Evolutionary conservation across 1,140 invertebrate genomes (phyloP), one percentile per base, ranked within the genome.

Genomic region (Pectinophora gossypiella): DNA sequence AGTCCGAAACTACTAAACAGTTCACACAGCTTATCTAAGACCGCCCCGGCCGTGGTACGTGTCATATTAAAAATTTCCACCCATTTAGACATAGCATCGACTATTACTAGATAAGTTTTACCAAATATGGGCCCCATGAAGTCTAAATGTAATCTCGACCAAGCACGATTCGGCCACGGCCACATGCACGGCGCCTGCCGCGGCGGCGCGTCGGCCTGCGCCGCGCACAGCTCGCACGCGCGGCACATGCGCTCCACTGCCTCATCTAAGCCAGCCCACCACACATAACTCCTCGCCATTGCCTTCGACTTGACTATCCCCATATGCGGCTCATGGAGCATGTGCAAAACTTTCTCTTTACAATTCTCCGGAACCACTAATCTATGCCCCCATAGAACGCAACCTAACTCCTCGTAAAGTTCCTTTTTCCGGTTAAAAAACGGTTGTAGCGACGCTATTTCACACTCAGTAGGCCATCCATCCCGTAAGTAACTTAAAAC

Each of bases 221-320:
- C n/a, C n/a, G n/a, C n/a, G 23, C 23, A 27, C 13, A 38, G 3
- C 7, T 50, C 62, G 3, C 57, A 55, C 12, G 35, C 51, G 7
- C 42, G 40, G 0, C 12, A 23, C n/a, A 46, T 46, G 5, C 9
- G 43, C 13, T 20, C 54, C 52, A 10, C n/a, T n/a, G n/a, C n/a
- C n/a, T n/a, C n/a, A n/a, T n/a, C n/a, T n/a, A n/a, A n/a, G n/a
- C n/a, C n/a, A 0, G 35, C 20, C 53, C 58, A 56, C 10, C 54
- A 59, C 1, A 59, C 52, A 16, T 59, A 59, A 44, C 46, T 59
- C 0, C 57, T 20, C 2, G 52, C 42, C 13, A 54, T 18, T 6
- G 19, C 48, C 51, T 59, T 59, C 48, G 53, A 50, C 42, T 59
- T 59, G n/a, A 23, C 20, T 12, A 56, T 27, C 6, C 44, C 54